Evolutionary conservation across 1,140 invertebrate genomes (phyloP).

Genomic region (honey bee (Apis mellifera)): DNA sequence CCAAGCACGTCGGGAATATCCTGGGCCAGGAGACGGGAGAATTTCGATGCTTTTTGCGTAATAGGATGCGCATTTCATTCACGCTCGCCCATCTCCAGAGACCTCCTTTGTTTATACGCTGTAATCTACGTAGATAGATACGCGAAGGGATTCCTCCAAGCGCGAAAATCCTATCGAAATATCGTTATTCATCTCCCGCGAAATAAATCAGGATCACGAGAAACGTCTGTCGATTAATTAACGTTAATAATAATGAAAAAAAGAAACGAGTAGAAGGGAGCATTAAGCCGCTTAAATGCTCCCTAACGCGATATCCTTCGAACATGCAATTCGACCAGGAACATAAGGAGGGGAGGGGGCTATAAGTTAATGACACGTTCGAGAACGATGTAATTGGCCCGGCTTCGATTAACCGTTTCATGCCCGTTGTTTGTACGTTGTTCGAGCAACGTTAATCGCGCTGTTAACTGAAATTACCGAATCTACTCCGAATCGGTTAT

Average conservation of each 20-base stretch:
- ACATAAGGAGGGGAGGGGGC: no score
- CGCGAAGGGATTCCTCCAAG: no score
- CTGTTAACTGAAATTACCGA: neutral
- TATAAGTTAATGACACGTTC: slow-evolving; percentile 20
- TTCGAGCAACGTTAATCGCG: neutral
- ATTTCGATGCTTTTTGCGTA: neutral
- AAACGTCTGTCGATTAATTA: neutral
- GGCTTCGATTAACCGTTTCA: slow-evolving; percentile 2
- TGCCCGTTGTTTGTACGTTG: neutral
- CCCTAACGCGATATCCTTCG: neutral
- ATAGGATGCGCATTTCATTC: neutral
- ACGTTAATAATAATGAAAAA: neutral
- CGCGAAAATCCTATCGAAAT: no score
- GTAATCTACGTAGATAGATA: no score
- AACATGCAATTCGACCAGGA: slow-evolving; percentile 1
- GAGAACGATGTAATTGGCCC: slow-evolving; percentile 1
- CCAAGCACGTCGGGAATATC: neutral
- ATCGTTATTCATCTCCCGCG: no score
- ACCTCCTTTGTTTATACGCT: neutral
- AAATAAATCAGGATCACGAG: no score
- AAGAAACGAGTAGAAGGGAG: no score
- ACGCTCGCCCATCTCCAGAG: neutral
- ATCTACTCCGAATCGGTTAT: no score
- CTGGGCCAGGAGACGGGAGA: neutral
- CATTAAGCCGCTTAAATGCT: neutral